Base-by-base conservation (phyloP, 2,888 invertebrate genomes). In the Horisme vitalbata region DNA sequence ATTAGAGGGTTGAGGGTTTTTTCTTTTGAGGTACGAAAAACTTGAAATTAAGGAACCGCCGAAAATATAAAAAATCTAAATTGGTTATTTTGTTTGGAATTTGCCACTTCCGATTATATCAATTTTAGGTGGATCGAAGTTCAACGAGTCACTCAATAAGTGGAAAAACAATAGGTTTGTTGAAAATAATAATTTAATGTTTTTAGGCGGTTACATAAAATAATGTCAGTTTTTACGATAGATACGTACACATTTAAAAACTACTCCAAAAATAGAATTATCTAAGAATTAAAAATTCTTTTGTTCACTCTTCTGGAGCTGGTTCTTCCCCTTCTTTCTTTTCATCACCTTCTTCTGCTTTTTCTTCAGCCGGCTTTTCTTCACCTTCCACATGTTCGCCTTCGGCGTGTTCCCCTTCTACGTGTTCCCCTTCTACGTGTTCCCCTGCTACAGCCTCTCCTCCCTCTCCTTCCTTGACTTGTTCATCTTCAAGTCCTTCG, bases 371-470 rank as follows among this genome's bases (percentile, higher is more conserved):
- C 4, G 24, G 9, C 46, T 36, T 49, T 5, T 55, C 51, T 18
- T 61, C 68, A 31, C 8, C 33, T 53, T 56, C 49, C 12, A 39
- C 47, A 38, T 52, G 53, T 11, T 33, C 52, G 14, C 35, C 45
- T 34, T 33, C 38, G n/a, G n/a, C n/a, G n/a, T n/a, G n/a, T n/a
- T n/a, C n/a, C n/a, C n/a, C n/a, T n/a, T n/a, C n/a, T n/a, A n/a
- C n/a, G n/a, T n/a, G n/a, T n/a, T 33, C 67, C 13, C 68, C 65
- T 28, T 71, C 68, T 68, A 61, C 14, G 3, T 21, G 10, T 38
- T 68, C 68, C 11, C 68, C 65, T 26, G 70, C 68, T 68, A 61
- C 15, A 10, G 13, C 13, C 10, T 68, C 67, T 30, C 71, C 75
- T 34, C 76, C 77, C 14, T 62, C 59, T 9, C 65, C 53, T 1